A percentile compares a stretch with the other conserved stretches of the same genome.
Evolutionary conservation across 1,140 invertebrate species (phyloP).

Genomic region (Anoplophora glabripennis): DNA sequence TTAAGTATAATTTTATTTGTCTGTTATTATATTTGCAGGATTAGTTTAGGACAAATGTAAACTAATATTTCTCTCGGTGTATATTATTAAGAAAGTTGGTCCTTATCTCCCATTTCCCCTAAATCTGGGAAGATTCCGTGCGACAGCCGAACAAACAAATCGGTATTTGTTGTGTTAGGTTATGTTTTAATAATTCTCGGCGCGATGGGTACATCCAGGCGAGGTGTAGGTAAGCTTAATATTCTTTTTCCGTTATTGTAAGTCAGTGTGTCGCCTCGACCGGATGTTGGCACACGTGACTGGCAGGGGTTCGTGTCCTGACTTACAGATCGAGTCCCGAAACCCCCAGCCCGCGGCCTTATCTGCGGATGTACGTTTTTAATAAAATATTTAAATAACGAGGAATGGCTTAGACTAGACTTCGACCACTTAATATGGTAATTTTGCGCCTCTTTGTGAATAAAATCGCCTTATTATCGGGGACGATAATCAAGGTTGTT

Average conservation of each 20-base stretch:
- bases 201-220: constrained; percentile 18
- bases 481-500: background rate
- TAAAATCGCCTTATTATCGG: background rate
- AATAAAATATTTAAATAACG: background rate
- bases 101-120: too few relatives aligned
- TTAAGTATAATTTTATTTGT: too few relatives aligned
- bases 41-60: too few relatives aligned
- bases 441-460: background rate
- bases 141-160: background rate
- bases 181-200: constrained; percentile 27
- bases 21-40: too few relatives aligned
- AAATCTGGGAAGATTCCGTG: too few relatives aligned
- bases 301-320: constrained; percentile 34
- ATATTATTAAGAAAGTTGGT: too few relatives aligned
- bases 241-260: constrained; percentile 39
- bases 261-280: constrained; percentile 39
- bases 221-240: constrained; percentile 19
- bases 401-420: background rate
- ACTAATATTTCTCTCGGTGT: too few relatives aligned
- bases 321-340: constrained; percentile 22
- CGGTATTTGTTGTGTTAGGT: constrained; percentile 27
- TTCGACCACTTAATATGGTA: background rate
- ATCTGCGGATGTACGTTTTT: constrained; percentile 6
- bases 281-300: constrained; percentile 40
- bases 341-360: background rate